Evolutionary conservation across 2,797 vertebrate species (phyloP).

Genomic region (Benthosema pterotum): DNA sequence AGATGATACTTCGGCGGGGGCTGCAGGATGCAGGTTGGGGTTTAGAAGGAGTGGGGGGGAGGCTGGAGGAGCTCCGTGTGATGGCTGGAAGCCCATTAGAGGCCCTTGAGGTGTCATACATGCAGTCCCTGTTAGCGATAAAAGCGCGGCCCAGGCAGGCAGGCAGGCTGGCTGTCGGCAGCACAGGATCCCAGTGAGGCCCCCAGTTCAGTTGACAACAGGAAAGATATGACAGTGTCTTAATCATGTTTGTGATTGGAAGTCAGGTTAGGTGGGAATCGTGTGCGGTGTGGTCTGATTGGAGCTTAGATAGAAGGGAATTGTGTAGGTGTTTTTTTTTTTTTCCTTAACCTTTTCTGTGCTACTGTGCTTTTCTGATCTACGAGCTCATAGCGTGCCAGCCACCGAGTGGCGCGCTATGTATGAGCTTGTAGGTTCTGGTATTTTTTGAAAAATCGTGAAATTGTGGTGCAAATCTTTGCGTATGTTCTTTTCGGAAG

Average conservation of each 20-base stretch:
- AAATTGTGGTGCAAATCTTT: no score
- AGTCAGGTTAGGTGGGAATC: slow-evolving; percentile 57
- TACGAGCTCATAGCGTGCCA: no score
- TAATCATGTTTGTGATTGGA: slow-evolving; percentile 64
- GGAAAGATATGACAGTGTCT: slow-evolving; percentile 64
- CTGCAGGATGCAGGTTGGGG: slow-evolving; percentile 8
- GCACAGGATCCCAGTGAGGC: slow-evolving; percentile 63
- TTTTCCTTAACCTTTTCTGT: no score
- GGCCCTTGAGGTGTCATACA: slow-evolving; percentile 57
- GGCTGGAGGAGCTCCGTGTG: slow-evolving; percentile 2
- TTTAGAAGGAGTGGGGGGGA: no score
- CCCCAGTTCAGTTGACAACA: slow-evolving; percentile 67
- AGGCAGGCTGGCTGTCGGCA: no score
- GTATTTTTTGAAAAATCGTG: no score
- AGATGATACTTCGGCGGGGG: slow-evolving; percentile 73
- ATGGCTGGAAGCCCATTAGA: slow-evolving; percentile 60
- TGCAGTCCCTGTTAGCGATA: slow-evolving; percentile 71
- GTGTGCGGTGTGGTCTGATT: slow-evolving; percentile 40
- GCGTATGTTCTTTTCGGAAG: no score
- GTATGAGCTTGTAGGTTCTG: no score
- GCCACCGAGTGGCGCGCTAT: no score
- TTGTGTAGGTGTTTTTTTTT: slow-evolving; percentile 14
- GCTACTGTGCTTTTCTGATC: no score
- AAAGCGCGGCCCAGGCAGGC: slow-evolving; percentile 73
- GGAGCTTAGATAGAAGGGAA: slow-evolving; percentile 17